phyloP scores from a whole-genome alignment of 2,797 vertebrate genomes.

The Ambastaia sidthimunki region DNA sequence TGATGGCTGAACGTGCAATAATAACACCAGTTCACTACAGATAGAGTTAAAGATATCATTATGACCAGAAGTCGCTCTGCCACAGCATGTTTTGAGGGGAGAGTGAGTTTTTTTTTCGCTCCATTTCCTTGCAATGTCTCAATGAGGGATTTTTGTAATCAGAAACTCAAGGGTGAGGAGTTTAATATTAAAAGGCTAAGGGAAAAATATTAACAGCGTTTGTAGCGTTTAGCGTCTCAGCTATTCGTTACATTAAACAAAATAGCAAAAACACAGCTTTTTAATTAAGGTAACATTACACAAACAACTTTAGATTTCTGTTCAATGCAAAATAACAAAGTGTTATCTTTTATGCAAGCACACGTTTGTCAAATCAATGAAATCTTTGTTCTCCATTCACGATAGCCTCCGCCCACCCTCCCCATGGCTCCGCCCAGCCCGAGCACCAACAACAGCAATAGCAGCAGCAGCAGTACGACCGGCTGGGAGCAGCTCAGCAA shows the following conservation, averaged over 20 bases:
- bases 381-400: slow-evolving; percentile 65
- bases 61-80: slow-evolving; percentile 19
- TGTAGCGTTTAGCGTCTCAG: too few species aligned
- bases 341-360: background rate
- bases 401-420: slow-evolving; percentile 85
- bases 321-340: background rate
- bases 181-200: background rate
- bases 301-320: too few species aligned
- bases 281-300: too few species aligned
- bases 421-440: slow-evolving; percentile 99
- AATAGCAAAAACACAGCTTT: too few species aligned
- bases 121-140: background rate
- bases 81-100: background rate
- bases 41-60: slow-evolving; percentile 22
- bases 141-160: background rate
- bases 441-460: slow-evolving; percentile 89
- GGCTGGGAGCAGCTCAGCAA: slow-evolving; percentile 99
- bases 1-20: slow-evolving; percentile 36
- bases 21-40: slow-evolving; percentile 19
- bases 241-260: too few species aligned
- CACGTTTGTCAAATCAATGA: slow-evolving; percentile 56
- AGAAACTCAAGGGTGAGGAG: background rate
- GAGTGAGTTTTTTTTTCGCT: background rate
- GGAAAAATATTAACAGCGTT: background rate
- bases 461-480: slow-evolving; percentile 93